phyloP scores from a whole-genome alignment of 2,797 vertebrate genomes.

The Rhinichthys osculus region DNA sequence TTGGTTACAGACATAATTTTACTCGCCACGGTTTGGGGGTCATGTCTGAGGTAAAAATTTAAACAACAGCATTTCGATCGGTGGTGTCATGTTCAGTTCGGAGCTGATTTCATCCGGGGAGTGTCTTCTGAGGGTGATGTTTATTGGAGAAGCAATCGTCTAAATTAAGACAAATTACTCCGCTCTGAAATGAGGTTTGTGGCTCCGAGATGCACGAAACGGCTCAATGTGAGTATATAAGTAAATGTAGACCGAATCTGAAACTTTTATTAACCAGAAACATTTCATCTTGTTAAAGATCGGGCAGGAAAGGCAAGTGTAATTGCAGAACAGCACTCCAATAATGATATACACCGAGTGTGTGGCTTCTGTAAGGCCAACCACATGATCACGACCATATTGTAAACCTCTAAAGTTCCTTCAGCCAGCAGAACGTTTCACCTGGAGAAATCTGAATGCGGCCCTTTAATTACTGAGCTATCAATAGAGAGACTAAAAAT shows the following conservation, averaged over 20 bases:
- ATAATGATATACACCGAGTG: conserved; percentile 42
- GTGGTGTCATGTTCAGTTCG: conserved; percentile 23
- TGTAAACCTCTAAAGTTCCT: conserved; percentile 27
- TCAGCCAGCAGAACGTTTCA: conserved; percentile 31
- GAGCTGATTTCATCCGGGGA: conserved; percentile 26
- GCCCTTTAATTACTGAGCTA: conserved; percentile 50
- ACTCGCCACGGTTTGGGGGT: conserved; percentile 20
- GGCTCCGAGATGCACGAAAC: conserved; percentile 25
- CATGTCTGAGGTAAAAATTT: conserved; percentile 31
- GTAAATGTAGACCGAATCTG: conserved; percentile 31
- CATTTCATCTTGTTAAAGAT: conserved; percentile 39
- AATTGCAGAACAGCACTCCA: conserved; percentile 41
- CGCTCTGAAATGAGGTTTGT: conserved; percentile 33
- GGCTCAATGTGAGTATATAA: conserved; percentile 23
- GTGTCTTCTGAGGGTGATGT: conserved; percentile 26
- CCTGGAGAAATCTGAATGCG: conserved; percentile 45
- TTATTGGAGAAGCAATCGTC: conserved; percentile 32
- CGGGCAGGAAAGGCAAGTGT: conserved; percentile 13
- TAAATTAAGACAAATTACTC: conserved; percentile 50
- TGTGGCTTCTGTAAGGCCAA: conserved; percentile 40
- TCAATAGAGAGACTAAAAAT: conserved; percentile 34
- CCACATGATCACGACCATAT: conserved; percentile 43
- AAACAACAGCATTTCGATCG: conserved; percentile 4
- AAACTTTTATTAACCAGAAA: conserved; percentile 41
- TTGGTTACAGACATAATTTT: conserved; percentile 49